A percentile compares a stretch with the other conserved stretches of the same genome.
Evolutionary conservation across 2,113 vertebrate species (phyloP).

Genomic region (Oceanodroma tethys): DNA sequence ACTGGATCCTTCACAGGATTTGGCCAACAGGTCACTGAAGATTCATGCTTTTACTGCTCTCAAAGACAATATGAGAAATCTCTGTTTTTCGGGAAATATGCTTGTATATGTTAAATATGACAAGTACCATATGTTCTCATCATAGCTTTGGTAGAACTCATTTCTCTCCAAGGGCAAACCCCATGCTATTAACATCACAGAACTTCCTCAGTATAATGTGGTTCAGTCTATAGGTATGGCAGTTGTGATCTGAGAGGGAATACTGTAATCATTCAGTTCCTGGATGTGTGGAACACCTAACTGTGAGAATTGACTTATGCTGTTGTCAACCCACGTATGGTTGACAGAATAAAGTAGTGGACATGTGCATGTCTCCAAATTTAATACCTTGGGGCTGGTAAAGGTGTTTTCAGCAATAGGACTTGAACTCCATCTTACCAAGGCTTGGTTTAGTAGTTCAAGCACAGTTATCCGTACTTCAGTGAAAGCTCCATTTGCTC

Average conservation of each 20-base stretch:
- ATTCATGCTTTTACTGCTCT: not conserved
- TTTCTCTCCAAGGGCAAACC: not conserved
- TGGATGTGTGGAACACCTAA: not conserved
- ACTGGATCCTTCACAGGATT: not conserved
- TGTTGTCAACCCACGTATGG: not conserved
- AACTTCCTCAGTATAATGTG: not conserved
- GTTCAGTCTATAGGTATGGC: not conserved
- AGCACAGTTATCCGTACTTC: not conserved
- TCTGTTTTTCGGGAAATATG: not conserved
- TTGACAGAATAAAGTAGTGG: not conserved
- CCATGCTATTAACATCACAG: not conserved
- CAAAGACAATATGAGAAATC: not conserved
- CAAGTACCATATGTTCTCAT: not conserved
- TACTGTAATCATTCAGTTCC: not conserved
- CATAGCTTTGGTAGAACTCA: not conserved
- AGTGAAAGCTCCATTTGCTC: constrained; percentile 7
- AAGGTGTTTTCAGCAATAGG: not conserved
- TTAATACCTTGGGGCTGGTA: not conserved
- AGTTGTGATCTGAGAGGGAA: not conserved
- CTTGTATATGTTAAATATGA: not conserved
- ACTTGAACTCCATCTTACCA: not conserved
- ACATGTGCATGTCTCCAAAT: not conserved
- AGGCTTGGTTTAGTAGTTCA: not conserved
- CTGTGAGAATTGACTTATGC: not conserved
- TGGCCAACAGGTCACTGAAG: not conserved